A percentile compares a stretch with the other conserved stretches of the same genome.
phyloP scores from a whole-genome alignment of 2,113 vertebrate genomes.

The Axis porcinus region DNA sequence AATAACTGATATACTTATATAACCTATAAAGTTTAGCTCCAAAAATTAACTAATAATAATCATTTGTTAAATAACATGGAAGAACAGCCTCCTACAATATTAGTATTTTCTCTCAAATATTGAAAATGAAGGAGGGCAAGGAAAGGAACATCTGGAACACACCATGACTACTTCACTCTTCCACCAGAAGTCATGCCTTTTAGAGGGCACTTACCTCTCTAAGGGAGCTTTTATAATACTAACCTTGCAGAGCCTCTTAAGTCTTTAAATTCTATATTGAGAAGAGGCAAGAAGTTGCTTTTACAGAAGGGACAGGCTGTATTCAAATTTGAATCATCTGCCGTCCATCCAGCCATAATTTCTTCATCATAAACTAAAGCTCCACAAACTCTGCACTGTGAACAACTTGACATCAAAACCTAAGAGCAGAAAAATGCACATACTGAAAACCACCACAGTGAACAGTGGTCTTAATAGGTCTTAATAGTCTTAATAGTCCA shows the following conservation, averaged over 20 bases:
- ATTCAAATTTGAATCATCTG: slow-evolving; percentile 97
- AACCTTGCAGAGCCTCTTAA: slow-evolving; percentile 90
- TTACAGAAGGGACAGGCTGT: slow-evolving; percentile 96
- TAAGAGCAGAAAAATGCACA: slow-evolving; percentile 59
- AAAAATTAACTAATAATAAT: neutral
- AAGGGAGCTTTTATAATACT: slow-evolving; percentile 54
- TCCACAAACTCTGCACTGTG: slow-evolving; percentile 91
- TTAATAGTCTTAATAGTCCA: neutral
- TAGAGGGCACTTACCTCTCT: neutral
- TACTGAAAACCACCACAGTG: neutral
- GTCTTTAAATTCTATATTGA: slow-evolving; percentile 97
- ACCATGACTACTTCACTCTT: neutral
- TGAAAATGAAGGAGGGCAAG: neutral
- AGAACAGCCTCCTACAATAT: neutral
- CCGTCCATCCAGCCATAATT: slow-evolving; percentile 98
- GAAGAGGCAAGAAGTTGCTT: slow-evolving; percentile 92
- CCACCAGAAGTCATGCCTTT: neutral
- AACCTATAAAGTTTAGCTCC: neutral
- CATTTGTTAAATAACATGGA: neutral
- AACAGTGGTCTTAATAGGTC: neutral
- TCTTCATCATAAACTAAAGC: slow-evolving; percentile 97
- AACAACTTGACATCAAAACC: slow-evolving; percentile 99
- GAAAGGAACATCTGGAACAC: neutral
- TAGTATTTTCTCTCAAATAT: neutral
- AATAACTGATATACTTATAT: neutral